A percentile compares a stretch with the other conserved stretches of the same genome.
Evolutionary conservation across 2,113 vertebrate species (phyloP).

Genomic region (Casuarius casuarius): DNA sequence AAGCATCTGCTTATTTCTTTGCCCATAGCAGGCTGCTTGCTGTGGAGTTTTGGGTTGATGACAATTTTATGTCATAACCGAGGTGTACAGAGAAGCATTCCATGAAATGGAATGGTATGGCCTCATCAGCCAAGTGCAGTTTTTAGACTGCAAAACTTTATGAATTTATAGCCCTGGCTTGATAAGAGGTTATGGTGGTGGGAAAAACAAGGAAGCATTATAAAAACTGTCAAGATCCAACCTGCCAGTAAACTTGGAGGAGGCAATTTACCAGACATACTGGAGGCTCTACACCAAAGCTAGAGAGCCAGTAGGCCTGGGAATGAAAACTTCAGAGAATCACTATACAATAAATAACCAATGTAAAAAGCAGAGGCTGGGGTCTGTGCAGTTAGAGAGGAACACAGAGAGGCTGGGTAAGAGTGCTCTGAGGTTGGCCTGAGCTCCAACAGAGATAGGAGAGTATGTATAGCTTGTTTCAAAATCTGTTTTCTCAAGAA

Average conservation of each 20-base stretch:
- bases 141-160: background rate
- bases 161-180: background rate
- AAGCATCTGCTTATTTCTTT: background rate
- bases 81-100: background rate
- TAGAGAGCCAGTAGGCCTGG: background rate
- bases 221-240: background rate
- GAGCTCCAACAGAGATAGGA: background rate
- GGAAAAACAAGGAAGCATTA: background rate
- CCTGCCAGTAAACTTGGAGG: background rate
- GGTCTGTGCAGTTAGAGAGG: background rate
- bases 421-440: background rate
- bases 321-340: background rate
- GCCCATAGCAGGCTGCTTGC: background rate
- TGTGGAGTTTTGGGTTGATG: background rate
- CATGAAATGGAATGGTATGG: background rate
- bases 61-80: background rate
- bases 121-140: background rate
- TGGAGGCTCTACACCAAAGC: background rate
- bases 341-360: background rate
- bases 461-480: background rate
- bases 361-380: background rate
- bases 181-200: background rate
- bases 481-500: conserved; percentile 31
- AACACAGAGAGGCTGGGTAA: background rate
- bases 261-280: background rate